Conservation (phyloP, 1,140 invertebrate species). For the Druon quercuslanigerum region DNA sequence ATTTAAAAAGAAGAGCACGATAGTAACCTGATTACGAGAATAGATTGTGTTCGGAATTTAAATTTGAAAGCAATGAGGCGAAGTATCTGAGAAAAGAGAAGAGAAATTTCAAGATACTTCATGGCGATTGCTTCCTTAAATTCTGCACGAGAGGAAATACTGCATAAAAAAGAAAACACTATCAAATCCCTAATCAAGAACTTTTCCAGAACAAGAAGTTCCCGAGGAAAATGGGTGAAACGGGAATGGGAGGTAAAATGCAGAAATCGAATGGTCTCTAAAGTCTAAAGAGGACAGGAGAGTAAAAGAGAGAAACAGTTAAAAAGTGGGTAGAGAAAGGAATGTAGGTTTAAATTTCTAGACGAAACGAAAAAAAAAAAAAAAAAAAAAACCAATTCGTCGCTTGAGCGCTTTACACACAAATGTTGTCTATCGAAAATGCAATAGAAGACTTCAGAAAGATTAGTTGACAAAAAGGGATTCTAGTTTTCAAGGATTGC, state of each 20-base stretch:
- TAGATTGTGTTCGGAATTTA: too few species aligned
- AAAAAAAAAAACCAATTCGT: constrained; percentile 15
- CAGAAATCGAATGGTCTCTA: constrained; percentile 34
- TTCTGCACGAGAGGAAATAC: constrained; percentile 25
- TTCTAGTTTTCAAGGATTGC: not conserved
- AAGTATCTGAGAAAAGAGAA: too few species aligned
- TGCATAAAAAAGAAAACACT: constrained; percentile 43
- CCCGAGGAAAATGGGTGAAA: not conserved
- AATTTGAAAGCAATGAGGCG: too few species aligned
- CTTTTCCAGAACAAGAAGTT: constrained; percentile 45
- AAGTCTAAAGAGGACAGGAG: constrained; percentile 1
- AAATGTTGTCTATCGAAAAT: constrained; percentile 22
- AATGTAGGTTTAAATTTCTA: constrained; percentile 7
- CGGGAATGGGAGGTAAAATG: constrained; percentile 15
- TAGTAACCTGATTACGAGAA: too few species aligned
- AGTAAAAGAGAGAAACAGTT: constrained; percentile 35
- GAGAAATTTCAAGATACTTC: constrained; percentile 43
- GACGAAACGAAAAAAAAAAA: not conserved
- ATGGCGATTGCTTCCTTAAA: constrained; percentile 41
- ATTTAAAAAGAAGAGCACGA: too few species aligned
- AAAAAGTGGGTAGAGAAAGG: constrained; percentile 13
- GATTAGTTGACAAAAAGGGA: constrained; percentile 4
- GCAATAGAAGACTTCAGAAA: constrained; percentile 18
- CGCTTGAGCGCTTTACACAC: constrained; percentile 15
- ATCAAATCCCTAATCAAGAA: constrained; percentile 58